These are phyloP conservation scores for Cydia fagiglandana DNA, from an alignment of 1,140 invertebrate species.

Conservation along the genomic window DNA sequence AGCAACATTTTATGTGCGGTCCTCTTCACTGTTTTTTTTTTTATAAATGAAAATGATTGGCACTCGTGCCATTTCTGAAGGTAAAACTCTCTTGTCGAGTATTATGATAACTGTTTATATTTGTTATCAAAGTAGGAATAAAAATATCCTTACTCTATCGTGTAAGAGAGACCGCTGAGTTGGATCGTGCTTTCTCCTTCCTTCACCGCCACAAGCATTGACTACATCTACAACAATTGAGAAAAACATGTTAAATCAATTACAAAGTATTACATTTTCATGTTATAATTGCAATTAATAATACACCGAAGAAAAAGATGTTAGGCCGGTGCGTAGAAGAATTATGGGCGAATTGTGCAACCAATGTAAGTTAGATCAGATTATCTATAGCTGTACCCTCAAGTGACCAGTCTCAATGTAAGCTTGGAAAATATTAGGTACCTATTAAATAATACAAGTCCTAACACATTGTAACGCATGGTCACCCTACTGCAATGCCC, in stretches of 20 bases:
- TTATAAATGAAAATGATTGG: neutral
- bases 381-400: neutral
- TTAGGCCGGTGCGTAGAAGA: slow-evolving; percentile 19
- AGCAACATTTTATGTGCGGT: slow-evolving; percentile 29
- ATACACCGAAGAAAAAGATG: slow-evolving; percentile 11
- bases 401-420: neutral
- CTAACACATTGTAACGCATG: neutral
- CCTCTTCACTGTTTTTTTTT: neutral
- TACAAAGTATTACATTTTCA: slow-evolving; percentile 16
- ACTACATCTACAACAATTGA: slow-evolving; percentile 87
- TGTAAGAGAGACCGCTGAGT: slow-evolving; percentile 79
- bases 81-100: slow-evolving; percentile 34
- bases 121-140: slow-evolving; percentile 40
- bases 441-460: neutral
- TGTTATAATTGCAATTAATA: slow-evolving; percentile 36
- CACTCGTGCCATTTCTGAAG: neutral
- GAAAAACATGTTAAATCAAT: slow-evolving; percentile 66
- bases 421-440: neutral
- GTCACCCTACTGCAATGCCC: neutral
- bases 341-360: slow-evolving; percentile 21
- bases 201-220: slow-evolving; percentile 88
- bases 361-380: neutral
- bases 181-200: slow-evolving; percentile 78
- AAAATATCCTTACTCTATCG: slow-evolving; percentile 74
- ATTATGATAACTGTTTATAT: slow-evolving; percentile 32